These are phyloP conservation scores for Aphidius gifuensis DNA, from an alignment of 1,140 invertebrate genomes.

Conservation along the genomic window DNA sequence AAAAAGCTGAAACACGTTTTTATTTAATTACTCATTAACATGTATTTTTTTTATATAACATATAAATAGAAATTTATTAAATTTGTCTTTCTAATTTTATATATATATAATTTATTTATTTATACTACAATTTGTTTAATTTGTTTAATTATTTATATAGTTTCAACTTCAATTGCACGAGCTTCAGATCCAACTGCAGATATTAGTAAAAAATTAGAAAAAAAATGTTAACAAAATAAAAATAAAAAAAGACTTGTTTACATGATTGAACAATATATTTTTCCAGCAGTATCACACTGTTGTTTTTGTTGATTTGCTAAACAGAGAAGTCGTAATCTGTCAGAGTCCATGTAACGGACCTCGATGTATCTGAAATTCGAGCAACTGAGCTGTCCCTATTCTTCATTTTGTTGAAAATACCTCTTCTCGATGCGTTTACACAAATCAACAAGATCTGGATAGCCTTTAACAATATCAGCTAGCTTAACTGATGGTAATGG, in stretches of 20 bases:
- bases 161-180: constrained; percentile 6
- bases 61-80: not conserved
- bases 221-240: not conserved
- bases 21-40: constrained; percentile 33
- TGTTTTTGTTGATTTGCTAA: constrained; percentile 32
- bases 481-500: constrained; percentile 73
- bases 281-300: constrained; percentile 29
- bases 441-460: constrained; percentile 70
- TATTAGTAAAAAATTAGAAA: not conserved
- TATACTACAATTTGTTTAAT: constrained; percentile 2
- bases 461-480: constrained; percentile 68
- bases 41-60: not conserved
- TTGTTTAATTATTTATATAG: no score
- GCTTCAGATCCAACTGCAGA: not conserved
- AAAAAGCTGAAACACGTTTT: constrained; percentile 50
- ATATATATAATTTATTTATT: no score
- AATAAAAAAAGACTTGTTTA: constrained; percentile 25
- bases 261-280: constrained; percentile 35
- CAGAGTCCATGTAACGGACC: constrained; percentile 35
- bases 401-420: constrained; percentile 62
- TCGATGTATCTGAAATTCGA: constrained; percentile 47
- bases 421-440: constrained; percentile 74
- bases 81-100: not conserved
- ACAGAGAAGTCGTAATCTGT: constrained; percentile 41
- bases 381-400: constrained; percentile 42